These are phyloP conservation scores for Acrossocheilus wenchowensis DNA, from an alignment of 2,797 vertebrate genomes.

Conservation along the genomic window DNA sequence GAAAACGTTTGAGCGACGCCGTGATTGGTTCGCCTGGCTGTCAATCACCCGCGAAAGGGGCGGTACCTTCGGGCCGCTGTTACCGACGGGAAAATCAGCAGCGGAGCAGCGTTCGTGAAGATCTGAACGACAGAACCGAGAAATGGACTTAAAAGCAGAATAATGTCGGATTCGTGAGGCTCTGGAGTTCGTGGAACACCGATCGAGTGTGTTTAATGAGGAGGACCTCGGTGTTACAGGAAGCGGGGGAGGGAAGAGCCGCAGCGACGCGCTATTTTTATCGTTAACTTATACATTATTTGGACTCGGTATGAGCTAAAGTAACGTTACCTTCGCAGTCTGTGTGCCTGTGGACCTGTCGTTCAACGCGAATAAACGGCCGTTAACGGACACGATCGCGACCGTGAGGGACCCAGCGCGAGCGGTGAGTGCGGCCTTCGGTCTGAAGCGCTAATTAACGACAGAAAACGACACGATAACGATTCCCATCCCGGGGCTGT, in stretches of 20 bases:
- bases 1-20: neutral
- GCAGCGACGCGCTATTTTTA: constrained; percentile 39
- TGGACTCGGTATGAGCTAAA: constrained; percentile 33
- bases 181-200: neutral
- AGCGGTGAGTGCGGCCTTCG: constrained; percentile 35
- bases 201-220: neutral
- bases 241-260: constrained; percentile 40
- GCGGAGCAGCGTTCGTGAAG: neutral
- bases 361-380: neutral
- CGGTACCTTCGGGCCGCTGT: neutral
- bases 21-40: constrained; percentile 4
- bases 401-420: neutral
- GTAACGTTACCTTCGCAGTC: neutral
- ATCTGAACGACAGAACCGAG: neutral
- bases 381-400: neutral
- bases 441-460: neutral
- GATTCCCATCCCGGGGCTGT: neutral
- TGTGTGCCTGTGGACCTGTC: neutral
- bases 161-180: neutral
- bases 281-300: constrained; percentile 3
- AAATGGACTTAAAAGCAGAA: neutral
- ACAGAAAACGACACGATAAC: neutral
- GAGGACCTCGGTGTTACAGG: constrained; percentile 28
- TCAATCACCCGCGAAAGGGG: constrained; percentile 11
- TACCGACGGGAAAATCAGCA: neutral